These are phyloP conservation scores for Drosophila punjabiensis DNA, from an alignment of 1,140 invertebrate species.

Conservation along the genomic window DNA sequence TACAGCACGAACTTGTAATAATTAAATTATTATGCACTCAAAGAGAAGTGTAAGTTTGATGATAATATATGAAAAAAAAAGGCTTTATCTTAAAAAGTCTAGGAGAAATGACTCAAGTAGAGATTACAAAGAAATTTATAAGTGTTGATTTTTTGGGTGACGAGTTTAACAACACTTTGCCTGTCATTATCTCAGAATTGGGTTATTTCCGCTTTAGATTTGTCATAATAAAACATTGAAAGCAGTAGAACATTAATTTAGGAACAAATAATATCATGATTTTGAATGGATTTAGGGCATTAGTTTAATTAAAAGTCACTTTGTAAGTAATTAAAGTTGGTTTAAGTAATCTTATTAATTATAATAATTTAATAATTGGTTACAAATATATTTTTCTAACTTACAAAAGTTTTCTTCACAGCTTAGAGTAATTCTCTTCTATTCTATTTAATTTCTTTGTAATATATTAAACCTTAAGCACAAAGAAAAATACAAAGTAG, in stretches of 20 bases:
- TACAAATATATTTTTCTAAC: not conserved
- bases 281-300: not conserved
- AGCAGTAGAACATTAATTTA: not conserved
- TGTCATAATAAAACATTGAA: constrained; percentile 6
- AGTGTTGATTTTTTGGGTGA: constrained; percentile 17
- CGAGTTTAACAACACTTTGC: constrained; percentile 15
- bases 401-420: not conserved
- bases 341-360: not conserved
- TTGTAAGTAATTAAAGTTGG: too few relatives aligned
- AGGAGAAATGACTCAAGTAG: not conserved
- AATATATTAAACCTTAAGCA: not conserved
- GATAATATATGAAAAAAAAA: not conserved
- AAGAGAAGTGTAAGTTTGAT: not conserved
- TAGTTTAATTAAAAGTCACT: not conserved
- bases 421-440: not conserved
- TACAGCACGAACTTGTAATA: not conserved
- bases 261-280: not conserved
- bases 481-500: not conserved
- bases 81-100: not conserved
- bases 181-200: not conserved
- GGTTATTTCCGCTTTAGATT: not conserved
- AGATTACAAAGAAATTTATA: not conserved
- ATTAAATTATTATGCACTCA: not conserved
- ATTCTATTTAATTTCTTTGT: not conserved
- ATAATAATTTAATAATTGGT: not conserved